Base-by-base conservation (phyloP, 2,888 invertebrate species). In the Dexiosoma caninum region DNA sequence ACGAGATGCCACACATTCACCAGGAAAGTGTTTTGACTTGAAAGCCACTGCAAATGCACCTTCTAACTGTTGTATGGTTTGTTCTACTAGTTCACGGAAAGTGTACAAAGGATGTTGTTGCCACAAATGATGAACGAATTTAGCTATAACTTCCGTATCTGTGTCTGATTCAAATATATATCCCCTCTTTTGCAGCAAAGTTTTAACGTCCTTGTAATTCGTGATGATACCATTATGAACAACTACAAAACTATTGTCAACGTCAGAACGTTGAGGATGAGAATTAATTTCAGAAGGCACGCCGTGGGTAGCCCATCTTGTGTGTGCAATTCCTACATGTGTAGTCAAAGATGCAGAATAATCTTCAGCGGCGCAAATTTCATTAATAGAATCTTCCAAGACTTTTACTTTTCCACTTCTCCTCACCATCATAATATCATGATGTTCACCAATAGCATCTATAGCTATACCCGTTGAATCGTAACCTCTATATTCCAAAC, bases 221-320 rank as follows among this genome's bases (percentile, higher is more conserved):
- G 99, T 99, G 85, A 99, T 95, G 89, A 99, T 99, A 71, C 97
- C 97, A 91, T 97, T 97, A 90, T 97, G 97, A 42, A 97, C 97
- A 46, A 97, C 96, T 66, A 97, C 95, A 88, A 98, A 97, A 44
- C 95, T 93, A 87, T 98, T 96, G 66, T 93, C 92, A 5, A 91
- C 91, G 87, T 97, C 98, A 0, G 98, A 98, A 75, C 99, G 93
- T 87, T 99, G 99, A 5, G 99, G 99, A 91, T 99, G 99, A 46
- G 98, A 96, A 91, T 99, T 99, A 49, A 95, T 91, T 83, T 96
- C 95, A 84, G 94, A 97, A 16, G 99, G 99, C 64, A 96, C 95
- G 83, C 99, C 99, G 88, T 99, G 99, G 12, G 99, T 99, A 0
- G 99, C 99, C 99, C 99, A 99, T 87, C 99, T 95, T 1, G 99